These are phyloP conservation scores for Muscina levida DNA, from an alignment of 2,888 invertebrate genomes.

Conservation along the genomic window DNA sequence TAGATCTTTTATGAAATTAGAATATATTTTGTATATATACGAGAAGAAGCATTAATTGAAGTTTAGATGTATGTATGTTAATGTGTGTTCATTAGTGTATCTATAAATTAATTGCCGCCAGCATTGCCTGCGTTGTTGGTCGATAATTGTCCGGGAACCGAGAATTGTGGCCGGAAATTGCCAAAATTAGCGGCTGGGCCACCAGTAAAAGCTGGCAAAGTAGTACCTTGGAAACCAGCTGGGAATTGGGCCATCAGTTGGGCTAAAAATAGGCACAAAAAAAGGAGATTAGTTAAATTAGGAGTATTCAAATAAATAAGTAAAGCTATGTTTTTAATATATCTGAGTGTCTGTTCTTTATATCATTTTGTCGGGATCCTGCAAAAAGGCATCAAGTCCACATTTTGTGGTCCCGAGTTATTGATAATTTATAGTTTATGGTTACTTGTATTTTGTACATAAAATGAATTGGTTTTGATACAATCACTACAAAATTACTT, in stretches of 20 bases:
- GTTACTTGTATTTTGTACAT: no score
- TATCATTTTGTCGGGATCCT: no score
- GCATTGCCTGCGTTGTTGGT: slow-evolving; percentile 65
- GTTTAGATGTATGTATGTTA: slow-evolving; percentile 16
- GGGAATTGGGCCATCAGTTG: slow-evolving; percentile 92
- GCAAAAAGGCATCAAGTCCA: no score
- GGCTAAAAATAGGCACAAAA: slow-evolving; percentile 81
- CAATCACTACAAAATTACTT: no score
- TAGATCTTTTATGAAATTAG: slow-evolving; percentile 4
- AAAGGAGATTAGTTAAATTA: slow-evolving; percentile 58
- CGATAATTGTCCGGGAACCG: slow-evolving; percentile 79
- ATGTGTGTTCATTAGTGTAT: slow-evolving; percentile 28
- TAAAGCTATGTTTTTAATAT: no score
- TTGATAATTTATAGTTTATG: no score
- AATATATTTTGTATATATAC: slow-evolving; percentile 11
- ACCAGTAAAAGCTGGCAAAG: slow-evolving; percentile 87
- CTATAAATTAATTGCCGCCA: slow-evolving; percentile 58
- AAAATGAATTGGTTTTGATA: no score
- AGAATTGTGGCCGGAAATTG: slow-evolving; percentile 93
- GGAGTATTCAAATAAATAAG: no score
- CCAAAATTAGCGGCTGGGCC: slow-evolving; percentile 90
- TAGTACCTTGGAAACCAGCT: slow-evolving; percentile 87
- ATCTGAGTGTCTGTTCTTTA: no score
- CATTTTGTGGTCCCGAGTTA: no score
- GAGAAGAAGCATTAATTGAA: slow-evolving; percentile 47